These are phyloP conservation scores for Tyrannus savana DNA, from an alignment of 2,113 vertebrate genomes.

Conservation along the genomic window DNA sequence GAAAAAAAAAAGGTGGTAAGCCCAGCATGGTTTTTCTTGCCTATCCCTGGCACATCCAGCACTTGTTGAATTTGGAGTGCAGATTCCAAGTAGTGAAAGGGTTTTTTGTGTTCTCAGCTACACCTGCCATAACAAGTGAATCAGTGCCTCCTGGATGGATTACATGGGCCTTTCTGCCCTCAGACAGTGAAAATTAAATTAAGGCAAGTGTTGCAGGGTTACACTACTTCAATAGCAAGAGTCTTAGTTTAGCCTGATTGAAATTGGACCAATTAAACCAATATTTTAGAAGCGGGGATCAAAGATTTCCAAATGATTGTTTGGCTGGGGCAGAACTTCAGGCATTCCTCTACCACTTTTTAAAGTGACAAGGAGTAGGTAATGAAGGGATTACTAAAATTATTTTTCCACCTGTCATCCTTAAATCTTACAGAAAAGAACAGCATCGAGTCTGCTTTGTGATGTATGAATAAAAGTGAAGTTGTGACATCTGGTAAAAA, in stretches of 20 bases:
- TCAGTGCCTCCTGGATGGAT: background rate
- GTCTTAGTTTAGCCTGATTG: background rate
- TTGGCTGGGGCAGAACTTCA: background rate
- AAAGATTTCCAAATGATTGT: background rate
- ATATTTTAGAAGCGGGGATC: background rate
- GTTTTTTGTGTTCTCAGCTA: background rate
- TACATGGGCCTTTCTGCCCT: background rate
- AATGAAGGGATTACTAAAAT: conserved; percentile 30
- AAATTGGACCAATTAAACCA: background rate
- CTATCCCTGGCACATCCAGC: background rate
- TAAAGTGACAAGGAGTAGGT: background rate
- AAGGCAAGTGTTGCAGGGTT: background rate
- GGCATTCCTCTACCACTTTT: background rate
- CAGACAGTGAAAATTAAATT: background rate
- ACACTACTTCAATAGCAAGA: background rate
- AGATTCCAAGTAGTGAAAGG: background rate
- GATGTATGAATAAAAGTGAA: conserved; percentile 26
- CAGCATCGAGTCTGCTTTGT: conserved; percentile 20
- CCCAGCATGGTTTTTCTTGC: background rate
- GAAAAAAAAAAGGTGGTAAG: accelerated
- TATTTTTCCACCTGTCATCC: conserved; percentile 28
- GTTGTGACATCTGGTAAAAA: conserved; percentile 42
- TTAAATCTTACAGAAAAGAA: conserved; percentile 37
- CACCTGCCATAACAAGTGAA: background rate
- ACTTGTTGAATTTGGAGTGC: background rate